phyloP scores from a whole-genome alignment of 2,113 vertebrate genomes.

The Oplegnathus fasciatus region DNA sequence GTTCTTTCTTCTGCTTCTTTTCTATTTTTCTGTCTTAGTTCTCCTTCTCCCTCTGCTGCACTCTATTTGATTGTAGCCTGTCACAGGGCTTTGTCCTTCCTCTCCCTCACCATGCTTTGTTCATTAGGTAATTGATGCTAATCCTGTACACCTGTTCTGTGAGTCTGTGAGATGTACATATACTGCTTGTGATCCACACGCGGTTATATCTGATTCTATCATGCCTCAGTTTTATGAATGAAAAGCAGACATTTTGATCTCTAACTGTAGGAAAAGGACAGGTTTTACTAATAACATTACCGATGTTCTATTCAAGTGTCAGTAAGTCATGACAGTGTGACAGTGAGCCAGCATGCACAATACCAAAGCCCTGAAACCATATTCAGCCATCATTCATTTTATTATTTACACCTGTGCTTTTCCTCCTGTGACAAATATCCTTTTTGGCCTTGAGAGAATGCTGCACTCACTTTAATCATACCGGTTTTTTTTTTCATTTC shows the following conservation, averaged over 20 bases:
- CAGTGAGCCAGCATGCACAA: not conserved
- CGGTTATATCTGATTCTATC: slow-evolving; percentile 34
- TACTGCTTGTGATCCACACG: not conserved
- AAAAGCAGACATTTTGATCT: slow-evolving; percentile 27
- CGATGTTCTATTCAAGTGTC: not conserved
- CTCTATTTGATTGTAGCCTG: slow-evolving; percentile 51
- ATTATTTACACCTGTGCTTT: not conserved
- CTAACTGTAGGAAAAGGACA: not conserved
- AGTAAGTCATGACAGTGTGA: not conserved
- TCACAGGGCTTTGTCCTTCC: slow-evolving; percentile 21
- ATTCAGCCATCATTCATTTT: not conserved
- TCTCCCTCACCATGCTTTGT: slow-evolving; percentile 13
- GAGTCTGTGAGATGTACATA: slow-evolving; percentile 24
- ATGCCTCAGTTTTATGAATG: slow-evolving; percentile 59
- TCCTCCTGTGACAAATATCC: not conserved
- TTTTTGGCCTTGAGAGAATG: not conserved
- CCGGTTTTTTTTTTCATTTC: too few species aligned
- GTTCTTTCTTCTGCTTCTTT: not conserved
- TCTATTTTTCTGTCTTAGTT: not conserved
- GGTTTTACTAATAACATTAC: slow-evolving; percentile 3
- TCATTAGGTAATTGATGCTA: slow-evolving; percentile 65
- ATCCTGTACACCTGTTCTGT: slow-evolving; percentile 63
- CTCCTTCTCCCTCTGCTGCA: not conserved
- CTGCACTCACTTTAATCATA: too few species aligned
- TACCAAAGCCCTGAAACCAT: not conserved